Conservation (phyloP, 2,888 invertebrate genomes). For the Anarsia innoxiella region DNA sequence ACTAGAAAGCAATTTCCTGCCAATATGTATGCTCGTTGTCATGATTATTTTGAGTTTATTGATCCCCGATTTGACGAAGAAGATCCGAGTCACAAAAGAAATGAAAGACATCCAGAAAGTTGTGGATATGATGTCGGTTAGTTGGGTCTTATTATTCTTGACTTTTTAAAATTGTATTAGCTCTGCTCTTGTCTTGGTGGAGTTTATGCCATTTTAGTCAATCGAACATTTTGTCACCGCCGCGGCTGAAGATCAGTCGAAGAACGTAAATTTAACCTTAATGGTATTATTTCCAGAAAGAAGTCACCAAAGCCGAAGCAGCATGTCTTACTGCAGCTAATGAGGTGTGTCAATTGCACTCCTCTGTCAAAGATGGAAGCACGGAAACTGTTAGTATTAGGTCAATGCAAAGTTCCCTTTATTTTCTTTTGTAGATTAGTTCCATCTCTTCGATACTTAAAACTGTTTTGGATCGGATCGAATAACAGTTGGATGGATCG, state of each 20-base stretch:
- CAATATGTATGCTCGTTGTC: too few species aligned
- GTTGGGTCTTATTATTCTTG: too few species aligned
- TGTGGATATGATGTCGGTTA: slow-evolving; percentile 41
- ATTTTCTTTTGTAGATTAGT: slow-evolving; percentile 2
- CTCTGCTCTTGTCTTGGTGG: too few species aligned
- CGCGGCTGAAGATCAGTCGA: too few species aligned
- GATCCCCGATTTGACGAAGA: slow-evolving; percentile 42
- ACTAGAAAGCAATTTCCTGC: too few species aligned
- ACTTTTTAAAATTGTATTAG: too few species aligned
- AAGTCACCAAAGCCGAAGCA: slow-evolving; percentile 46
- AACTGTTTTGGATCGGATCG: too few species aligned
- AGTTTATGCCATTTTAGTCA: too few species aligned
- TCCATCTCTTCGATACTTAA: slow-evolving; percentile 1
- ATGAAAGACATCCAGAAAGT: slow-evolving; percentile 44
- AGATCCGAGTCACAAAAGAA: slow-evolving; percentile 36
- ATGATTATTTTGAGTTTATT: slow-evolving; percentile 41
- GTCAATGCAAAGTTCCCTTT: background rate
- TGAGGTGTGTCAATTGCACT: slow-evolving; percentile 35
- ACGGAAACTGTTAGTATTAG: slow-evolving; percentile 45
- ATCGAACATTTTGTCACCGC: too few species aligned
- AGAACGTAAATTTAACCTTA: too few species aligned
- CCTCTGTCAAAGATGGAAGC: slow-evolving; percentile 32
- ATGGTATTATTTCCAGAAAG: slow-evolving; percentile 34
- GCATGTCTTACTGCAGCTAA: slow-evolving; percentile 45
- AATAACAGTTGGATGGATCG: slow-evolving; percentile 4